phyloP scores from a whole-genome alignment of 2,888 invertebrate genomes.

The Miltochrista miniata region DNA sequence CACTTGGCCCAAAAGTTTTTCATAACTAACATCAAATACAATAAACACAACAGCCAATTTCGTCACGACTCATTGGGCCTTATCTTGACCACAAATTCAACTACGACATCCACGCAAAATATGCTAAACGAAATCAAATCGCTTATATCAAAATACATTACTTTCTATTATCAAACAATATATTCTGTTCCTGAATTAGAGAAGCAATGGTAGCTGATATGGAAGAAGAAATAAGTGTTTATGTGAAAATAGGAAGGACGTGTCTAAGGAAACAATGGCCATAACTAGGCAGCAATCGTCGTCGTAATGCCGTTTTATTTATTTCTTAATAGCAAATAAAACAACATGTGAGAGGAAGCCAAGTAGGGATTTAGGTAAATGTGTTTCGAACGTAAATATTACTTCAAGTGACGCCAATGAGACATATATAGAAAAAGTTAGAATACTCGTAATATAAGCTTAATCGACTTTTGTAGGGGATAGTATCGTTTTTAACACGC shows the following conservation, averaged over 20 bases:
- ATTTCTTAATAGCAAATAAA: constrained; percentile 60
- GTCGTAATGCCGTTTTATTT: constrained; percentile 55
- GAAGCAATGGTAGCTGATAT: constrained; percentile 21
- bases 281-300: constrained; percentile 46
- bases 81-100: constrained; percentile 56
- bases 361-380: constrained; percentile 29
- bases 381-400: constrained; percentile 23
- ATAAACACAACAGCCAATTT: constrained; percentile 65
- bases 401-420: constrained; percentile 24
- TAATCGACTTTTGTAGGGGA: too few relatives aligned
- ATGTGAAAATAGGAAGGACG: constrained; percentile 30
- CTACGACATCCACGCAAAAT: constrained; percentile 14
- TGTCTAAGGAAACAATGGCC: constrained; percentile 46
- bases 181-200: constrained; percentile 12
- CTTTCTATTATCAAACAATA: constrained; percentile 10
- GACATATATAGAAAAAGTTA: constrained; percentile 19
- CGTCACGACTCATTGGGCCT: constrained; percentile 64
- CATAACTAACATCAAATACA: constrained; percentile 50
- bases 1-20: constrained; percentile 43
- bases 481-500: not conserved
- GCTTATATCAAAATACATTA: constrained; percentile 25
- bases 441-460: not conserved
- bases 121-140: constrained; percentile 16
- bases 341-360: constrained; percentile 42
- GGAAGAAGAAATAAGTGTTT: constrained; percentile 12